phyloP scores from a whole-genome alignment of 2,888 invertebrate genomes.

The Pseudoips prasinana region DNA sequence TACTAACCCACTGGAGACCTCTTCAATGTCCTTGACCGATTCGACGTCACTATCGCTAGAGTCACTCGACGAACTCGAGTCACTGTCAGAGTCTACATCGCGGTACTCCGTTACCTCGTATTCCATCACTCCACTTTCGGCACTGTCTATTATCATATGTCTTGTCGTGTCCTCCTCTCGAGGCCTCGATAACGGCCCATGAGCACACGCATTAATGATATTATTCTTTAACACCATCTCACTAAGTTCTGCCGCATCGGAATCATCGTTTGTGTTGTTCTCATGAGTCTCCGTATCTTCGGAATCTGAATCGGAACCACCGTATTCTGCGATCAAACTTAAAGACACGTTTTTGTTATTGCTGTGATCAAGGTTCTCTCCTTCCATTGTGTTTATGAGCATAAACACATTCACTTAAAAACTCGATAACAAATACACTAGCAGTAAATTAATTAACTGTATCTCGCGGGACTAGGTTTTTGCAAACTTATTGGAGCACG shows the following conservation, averaged over 20 bases:
- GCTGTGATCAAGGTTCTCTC: slow-evolving; percentile 70
- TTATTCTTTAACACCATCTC: slow-evolving; percentile 78
- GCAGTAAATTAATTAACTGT: slow-evolving; percentile 6
- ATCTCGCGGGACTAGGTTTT: slow-evolving; percentile 12
- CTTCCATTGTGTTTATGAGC: slow-evolving; percentile 59
- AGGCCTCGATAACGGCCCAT: slow-evolving; percentile 63
- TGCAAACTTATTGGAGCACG: slow-evolving; percentile 19
- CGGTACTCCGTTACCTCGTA: slow-evolving; percentile 74
- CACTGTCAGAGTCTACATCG: slow-evolving; percentile 53
- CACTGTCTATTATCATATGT: slow-evolving; percentile 74
- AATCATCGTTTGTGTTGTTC: slow-evolving; percentile 57
- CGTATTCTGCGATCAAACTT: slow-evolving; percentile 72
- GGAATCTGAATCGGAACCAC: slow-evolving; percentile 71
- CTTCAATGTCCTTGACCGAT: slow-evolving; percentile 71
- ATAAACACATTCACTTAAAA: too few relatives aligned
- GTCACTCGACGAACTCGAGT: slow-evolving; percentile 57
- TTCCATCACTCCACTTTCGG: slow-evolving; percentile 66
- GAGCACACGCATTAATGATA: slow-evolving; percentile 76
- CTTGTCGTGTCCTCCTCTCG: slow-evolving; percentile 55
- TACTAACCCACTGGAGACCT: slow-evolving; percentile 66
- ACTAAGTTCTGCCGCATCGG: slow-evolving; percentile 65
- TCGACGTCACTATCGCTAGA: slow-evolving; percentile 71
- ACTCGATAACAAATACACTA: too few relatives aligned
- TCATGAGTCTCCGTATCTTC: slow-evolving; percentile 61
- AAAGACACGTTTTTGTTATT: slow-evolving; percentile 75